Evolutionary conservation across 2,888 invertebrate species (phyloP), one percentile per base, ranked within the genome.

Genomic region (Bhutanitis thaidina): DNA sequence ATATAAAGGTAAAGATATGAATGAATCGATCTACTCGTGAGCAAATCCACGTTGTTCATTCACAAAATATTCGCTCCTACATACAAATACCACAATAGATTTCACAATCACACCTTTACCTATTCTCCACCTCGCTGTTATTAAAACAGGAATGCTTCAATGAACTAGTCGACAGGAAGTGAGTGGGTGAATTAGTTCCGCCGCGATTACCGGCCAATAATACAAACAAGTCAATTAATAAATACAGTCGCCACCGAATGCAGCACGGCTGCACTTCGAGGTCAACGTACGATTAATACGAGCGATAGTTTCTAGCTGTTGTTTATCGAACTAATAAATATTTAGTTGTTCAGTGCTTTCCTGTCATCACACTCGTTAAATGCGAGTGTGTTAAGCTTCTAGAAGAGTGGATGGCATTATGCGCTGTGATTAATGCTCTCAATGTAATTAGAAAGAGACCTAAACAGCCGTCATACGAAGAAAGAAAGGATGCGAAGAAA

Each of bases 271-370:
- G 51, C 36, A 48, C 53, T 47, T 51, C 44, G 59, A 66, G 75
- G 77, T 80, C 75, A 74, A 67, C 54, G 77, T 63, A 74, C 85
- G 78, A 79, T 81, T 83, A 78, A 85, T 81, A 72, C 70, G 58
- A 65, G 61, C 62, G 73, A 78, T 71, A 77, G 69, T 72, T 75
- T 74, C 71, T 74, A 71, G 73, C 74, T 61, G 60, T 64, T 62
- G 68, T 77, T 80, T 84, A 80, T 80, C 76, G 74, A 64, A 71
- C 66, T 66, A 80, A 81, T 83, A 83, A 84, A 79, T 79, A 80
- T 78, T 73, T 68, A 65, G 67, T 71, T 69, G 74, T 67, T 62
- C 62, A 62, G 52, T 50, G 60, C 52, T 50, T 54, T 56, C 52
- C 56, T 69, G 67, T 60, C 62, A 67, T 46, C 51, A 30, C 30